Base-by-base conservation (phyloP, 2,113 vertebrate species). In the Epinephelus moara region DNA sequence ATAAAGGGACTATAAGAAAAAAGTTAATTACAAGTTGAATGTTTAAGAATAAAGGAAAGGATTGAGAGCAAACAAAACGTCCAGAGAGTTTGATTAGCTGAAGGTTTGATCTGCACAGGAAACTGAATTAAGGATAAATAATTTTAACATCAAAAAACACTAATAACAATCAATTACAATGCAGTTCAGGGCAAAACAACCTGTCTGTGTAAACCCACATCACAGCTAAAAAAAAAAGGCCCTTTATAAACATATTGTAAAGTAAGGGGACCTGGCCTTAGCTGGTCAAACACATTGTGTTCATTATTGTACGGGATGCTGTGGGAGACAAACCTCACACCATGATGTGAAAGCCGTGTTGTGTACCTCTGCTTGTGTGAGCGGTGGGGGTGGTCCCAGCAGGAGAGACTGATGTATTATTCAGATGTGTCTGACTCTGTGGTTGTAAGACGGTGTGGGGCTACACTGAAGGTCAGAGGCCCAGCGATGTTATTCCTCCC, bases 331-430 rank as follows among this genome's bases (percentile, higher is more conserved):
- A 77, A 78, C 42, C 49, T 55, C 69, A 53, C 84, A 59, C 69
- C 57, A 77, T 73, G 81, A 85, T 80, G 56, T 75, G 79, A 82
- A 73, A 47, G 60, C 85, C 74, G 56, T 87, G 80, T 82, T 93
- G 81, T 88, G 82, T 85, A 83, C 57, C 67, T 67, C 53, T 73
- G 70, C 61, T 47, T 50, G 79, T 80, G 78, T 71, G 62, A 74
- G 71, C 23, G 7, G 53, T 21, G 52, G 49, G 64, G 70, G 63
- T 73, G 78, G 79, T 84, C 89, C 70, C 85, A 89, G 90, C 86
- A 85, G 90, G 76, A 85, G 72, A 89, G 62, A 82, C 67, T 55
- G 56, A 95, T 94, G 92, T 92, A 92, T 93, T 95, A 95, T 95
- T 94, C 91, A 94, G 86, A 91, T 79, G 81, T 37, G 61, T 86